Evolutionary conservation across 2,113 vertebrate species (phyloP), one percentile per base, ranked within the genome.

Genomic region (Tichodroma muraria): DNA sequence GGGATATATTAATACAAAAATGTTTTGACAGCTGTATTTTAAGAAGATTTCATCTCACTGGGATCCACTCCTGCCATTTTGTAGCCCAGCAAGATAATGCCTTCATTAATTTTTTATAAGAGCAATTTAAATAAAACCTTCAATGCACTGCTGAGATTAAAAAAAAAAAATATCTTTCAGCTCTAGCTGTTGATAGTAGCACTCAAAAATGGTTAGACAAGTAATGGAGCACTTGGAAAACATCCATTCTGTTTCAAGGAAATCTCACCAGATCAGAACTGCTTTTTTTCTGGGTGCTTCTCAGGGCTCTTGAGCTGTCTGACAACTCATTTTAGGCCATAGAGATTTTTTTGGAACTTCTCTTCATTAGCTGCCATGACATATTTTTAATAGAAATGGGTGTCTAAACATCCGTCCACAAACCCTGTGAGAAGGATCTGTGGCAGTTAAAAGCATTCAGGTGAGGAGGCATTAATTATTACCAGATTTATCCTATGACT

Each of bases 71-170:
- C 93, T 96, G 89, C 94, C 89, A 92, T 94, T 94, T 93, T 96
- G 88, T 93, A 94, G 87, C 95, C 89, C 95, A 78, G 71, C 91
- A 97, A 97, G 88, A 96, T 97, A 97, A 97, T 96, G 93, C 93
- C 87, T 95, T 97, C 93, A 97, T 97, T 96, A 96, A 96, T 95
- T 97, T 97, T 97, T 95, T 95, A 97, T 97, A 89, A 93, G 76
- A 93, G 85, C 94, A 92, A 94, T 96, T 95, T 95, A 97, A 97
- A 95, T 94, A 92, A 96, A 97, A 92, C 90, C 63, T 95, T 94
- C 83, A 85, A 94, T 95, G 88, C 80, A 90, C 93, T 92, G 88
- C 91, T 93, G 95, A 89, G 89, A 90, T 94, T 59, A 45, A 76
- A 71, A 78, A 45, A 76, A 71, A 78, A 65, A 71, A 53, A 54